Base-by-base conservation (phyloP, 2,888 invertebrate genomes). In the Oxystoma pomonae region DNA sequence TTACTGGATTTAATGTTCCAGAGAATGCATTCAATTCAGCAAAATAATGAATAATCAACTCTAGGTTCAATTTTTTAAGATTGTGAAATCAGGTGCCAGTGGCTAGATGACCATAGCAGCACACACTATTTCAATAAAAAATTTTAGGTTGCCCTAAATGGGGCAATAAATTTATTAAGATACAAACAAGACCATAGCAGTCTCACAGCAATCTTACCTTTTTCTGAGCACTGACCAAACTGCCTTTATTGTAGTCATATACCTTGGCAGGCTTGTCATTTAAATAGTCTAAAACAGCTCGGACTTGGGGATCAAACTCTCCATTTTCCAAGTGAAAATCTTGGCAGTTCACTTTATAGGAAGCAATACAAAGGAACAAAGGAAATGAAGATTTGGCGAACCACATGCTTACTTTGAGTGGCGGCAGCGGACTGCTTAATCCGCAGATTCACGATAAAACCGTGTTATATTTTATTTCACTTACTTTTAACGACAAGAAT, bases 201-300 rank as follows among this genome's bases (percentile, higher is more conserved):
- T n/a, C n/a, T n/a, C n/a, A n/a, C n/a, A n/a, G n/a, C n/a, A n/a
- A n/a, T 78, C 82, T 81, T 76, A 85, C 85, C 70, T 78, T 78
- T 74, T 81, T 78, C 65, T 81, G 80, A 73, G 81, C 79, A 77
- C 75, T 80, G 71, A 81, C 67, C 55, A 84, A 71, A 63, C 76
- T 82, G 66, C 82, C 83, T 67, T 82, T 81, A 19, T 68, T 69
- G 70, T 83, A 83, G 51, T 74, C 75, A 72, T 81, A 82, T 55
- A 75, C 67, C 64, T 81, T 81, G 69, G 81, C 77, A 56, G 83
- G 81, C 67, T 82, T 76, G 69, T 79, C 79, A 75, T 84, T 85
- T 68, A 83, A 78, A 75, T 81, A 80, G 49, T 81, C 73, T 66
- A 85, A 71, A 67, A 85, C 67, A 74, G 79, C 76, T 74, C 78